Base-by-base conservation (phyloP, 2,797 vertebrate genomes). In the Gobionotothen gibberifrons region DNA sequence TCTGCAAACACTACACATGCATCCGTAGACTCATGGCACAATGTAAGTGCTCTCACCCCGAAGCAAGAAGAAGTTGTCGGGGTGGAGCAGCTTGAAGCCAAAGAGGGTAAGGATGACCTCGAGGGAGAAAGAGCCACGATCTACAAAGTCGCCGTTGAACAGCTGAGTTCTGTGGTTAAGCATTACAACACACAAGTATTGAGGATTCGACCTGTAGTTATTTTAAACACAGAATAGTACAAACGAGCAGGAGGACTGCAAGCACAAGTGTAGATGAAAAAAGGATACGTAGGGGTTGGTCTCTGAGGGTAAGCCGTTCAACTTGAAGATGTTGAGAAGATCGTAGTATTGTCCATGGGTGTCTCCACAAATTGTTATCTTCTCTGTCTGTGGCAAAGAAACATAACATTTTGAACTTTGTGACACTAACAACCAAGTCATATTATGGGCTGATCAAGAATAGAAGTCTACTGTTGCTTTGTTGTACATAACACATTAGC, bases 141-240 rank as follows among this genome's bases (percentile, higher is more conserved):
- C 98, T 60, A 99, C 98, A 11, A 99, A 99, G 88, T 99, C 98
- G 0, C 98, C 97, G 12, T 99, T 99, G 92, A 99, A 99, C 82
- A 99, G 95, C 98, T 98, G 74, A 5, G 19, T 5, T 12, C 1
- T 11, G 85, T 8, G 55, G 89, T 93, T 87, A 93, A 93, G 90
- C 9, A 51, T 26, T 5, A n/a, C 60, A 66, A 82, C 48, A 46
- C 66, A 76, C 66, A 22, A 3, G 17, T 49, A 79, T 15, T 48
- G 56, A 72, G n/a, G 32, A 43, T 51, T 62, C 57, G 46, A 32
- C 13, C 17, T 22, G 42, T 46, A 42, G 43, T 17, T 29, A 16
- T 22, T 2, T 70, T 4, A 26, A 39, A 69, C 1, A 65, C 6
- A 69, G 17, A 78, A 46, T 0, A 8, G 43, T 29, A 3, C 9